Percentiles rank a stretch among this genome's conserved stretches.
Evolutionary conservation across 2,888 invertebrate genomes (phyloP).

Genomic region (Drosophila nr. fundita): DNA sequence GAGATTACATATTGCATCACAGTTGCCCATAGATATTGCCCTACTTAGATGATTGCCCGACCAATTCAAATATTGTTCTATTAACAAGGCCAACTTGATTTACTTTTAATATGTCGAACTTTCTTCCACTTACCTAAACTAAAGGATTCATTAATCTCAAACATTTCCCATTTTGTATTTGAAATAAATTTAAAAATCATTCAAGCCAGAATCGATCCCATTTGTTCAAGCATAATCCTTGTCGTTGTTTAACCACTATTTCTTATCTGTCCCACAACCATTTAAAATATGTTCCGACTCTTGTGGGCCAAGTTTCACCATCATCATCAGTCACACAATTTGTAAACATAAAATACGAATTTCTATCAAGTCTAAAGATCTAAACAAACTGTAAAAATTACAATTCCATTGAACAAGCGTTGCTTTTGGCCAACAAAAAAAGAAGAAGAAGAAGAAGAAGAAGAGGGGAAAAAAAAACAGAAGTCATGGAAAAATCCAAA

Average conservation of each 20-base stretch:
- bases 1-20: conserved; percentile 7
- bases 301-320: conserved; percentile 32
- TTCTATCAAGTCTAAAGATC: conserved; percentile 55
- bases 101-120: neutral
- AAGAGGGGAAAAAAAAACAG: neutral
- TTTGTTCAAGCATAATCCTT: neutral
- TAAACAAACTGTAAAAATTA: conserved; percentile 66
- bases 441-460: neutral
- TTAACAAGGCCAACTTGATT: neutral
- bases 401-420: conserved; percentile 55
- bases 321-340: conserved; percentile 65
- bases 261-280: conserved; percentile 16
- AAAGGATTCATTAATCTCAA: neutral
- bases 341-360: conserved; percentile 52
- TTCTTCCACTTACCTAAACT: neutral
- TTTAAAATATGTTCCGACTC: conserved; percentile 42
- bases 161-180: neutral
- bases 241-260: conserved; percentile 11
- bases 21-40: neutral
- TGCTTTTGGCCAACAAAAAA: conserved; percentile 24
- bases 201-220: neutral
- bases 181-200: neutral
- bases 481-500: conserved; percentile 30
- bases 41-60: conserved; percentile 5
- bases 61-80: conserved; percentile 3